Evolutionary conservation across 2,797 vertebrate species (phyloP).

Genomic region (Danio jaintianensis): DNA sequence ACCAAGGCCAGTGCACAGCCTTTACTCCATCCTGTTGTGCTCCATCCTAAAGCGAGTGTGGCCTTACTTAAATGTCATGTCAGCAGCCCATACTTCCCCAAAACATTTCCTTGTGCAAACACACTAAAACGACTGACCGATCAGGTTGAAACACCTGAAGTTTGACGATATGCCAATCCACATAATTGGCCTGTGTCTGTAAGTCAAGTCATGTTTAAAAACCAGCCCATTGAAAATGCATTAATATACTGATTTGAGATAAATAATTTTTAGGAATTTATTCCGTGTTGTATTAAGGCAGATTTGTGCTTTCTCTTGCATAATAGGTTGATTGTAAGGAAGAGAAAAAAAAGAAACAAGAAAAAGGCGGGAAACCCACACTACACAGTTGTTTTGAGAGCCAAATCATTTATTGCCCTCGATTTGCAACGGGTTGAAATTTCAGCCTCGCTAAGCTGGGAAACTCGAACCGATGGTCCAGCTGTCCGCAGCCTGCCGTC

Average conservation of each 20-base stretch:
- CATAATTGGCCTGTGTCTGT: slow-evolving; percentile 60
- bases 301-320: slow-evolving; percentile 31
- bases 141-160: slow-evolving; percentile 69
- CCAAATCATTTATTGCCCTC: slow-evolving; percentile 78
- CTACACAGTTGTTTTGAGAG: slow-evolving; percentile 74
- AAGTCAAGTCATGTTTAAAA: slow-evolving; percentile 66
- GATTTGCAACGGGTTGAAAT: slow-evolving; percentile 80
- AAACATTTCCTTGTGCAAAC: slow-evolving; percentile 68
- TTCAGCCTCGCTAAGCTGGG: slow-evolving; percentile 77
- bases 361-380: slow-evolving; percentile 70
- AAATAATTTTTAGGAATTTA: slow-evolving; percentile 71
- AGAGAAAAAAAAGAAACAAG: slow-evolving; percentile 64
- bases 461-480: slow-evolving; percentile 79
- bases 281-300: slow-evolving; percentile 65
- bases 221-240: slow-evolving; percentile 47
- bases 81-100: slow-evolving; percentile 82
- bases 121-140: slow-evolving; percentile 65
- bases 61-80: slow-evolving; percentile 70
- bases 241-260: slow-evolving; percentile 59
- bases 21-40: slow-evolving; percentile 77
- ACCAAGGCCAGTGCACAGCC: slow-evolving; percentile 61
- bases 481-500: slow-evolving; percentile 72
- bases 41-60: slow-evolving; percentile 67
- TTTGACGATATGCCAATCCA: slow-evolving; percentile 70
- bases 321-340: slow-evolving; percentile 47